These are phyloP conservation scores for Phoeniculus purpureus DNA, from an alignment of 2,797 vertebrate genomes.

Conservation along the genomic window DNA sequence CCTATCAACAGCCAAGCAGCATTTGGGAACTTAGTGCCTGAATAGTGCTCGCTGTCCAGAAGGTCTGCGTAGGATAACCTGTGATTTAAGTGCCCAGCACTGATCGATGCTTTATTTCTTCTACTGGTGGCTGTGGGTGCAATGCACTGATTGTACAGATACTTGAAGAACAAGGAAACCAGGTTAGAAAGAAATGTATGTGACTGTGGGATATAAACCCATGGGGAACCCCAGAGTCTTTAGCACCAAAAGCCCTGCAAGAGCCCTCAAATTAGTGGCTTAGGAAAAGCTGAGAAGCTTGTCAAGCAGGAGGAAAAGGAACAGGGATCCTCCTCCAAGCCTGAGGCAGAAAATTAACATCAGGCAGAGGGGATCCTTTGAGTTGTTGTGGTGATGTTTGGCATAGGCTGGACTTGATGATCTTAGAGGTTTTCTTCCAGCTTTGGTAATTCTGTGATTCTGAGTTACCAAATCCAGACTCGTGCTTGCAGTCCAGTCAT, in stretches of 20 bases:
- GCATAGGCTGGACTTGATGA: too few relatives aligned
- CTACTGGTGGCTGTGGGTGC: not conserved
- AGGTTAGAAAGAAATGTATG: not conserved
- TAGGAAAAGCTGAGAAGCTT: not conserved
- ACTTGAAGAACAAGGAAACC: not conserved
- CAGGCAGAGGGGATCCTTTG: not conserved
- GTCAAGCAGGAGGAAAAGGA: not conserved
- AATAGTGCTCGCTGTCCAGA: not conserved
- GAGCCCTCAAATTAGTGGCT: not conserved
- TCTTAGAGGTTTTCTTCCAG: too few relatives aligned
- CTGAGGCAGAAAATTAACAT: not conserved
- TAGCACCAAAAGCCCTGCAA: not conserved
- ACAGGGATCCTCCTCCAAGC: not conserved
- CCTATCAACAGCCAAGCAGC: not conserved
- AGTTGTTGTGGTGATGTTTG: not conserved
- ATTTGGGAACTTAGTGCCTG: not conserved
- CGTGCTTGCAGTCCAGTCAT: not conserved
- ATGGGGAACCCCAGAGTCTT: not conserved
- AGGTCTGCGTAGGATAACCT: not conserved
- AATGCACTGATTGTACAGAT: not conserved
- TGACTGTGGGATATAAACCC: not conserved
- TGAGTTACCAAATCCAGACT: not conserved
- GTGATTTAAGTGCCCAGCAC: not conserved
- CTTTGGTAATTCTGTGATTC: too few relatives aligned
- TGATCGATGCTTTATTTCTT: not conserved